Conservation (phyloP, 2,113 vertebrate genomes). For the Brachypodius melanocephalos region DNA sequence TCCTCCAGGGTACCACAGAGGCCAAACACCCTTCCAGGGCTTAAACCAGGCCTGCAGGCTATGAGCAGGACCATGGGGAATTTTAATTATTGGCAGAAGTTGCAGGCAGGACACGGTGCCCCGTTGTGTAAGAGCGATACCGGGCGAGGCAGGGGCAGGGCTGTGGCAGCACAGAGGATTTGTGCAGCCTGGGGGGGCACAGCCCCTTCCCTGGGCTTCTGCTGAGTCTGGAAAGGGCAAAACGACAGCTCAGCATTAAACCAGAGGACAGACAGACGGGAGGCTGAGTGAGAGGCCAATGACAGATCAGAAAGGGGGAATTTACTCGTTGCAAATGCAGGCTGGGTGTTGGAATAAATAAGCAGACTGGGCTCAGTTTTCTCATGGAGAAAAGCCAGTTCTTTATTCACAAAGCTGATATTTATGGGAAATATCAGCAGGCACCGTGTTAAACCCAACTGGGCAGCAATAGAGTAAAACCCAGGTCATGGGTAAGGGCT, state of each 20-base stretch:
- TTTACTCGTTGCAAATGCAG: neutral
- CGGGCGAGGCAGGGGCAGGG: neutral
- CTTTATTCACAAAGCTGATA: neutral
- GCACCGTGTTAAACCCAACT: neutral
- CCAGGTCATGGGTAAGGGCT: neutral
- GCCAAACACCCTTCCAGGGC: neutral
- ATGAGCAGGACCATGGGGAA: conserved; percentile 8
- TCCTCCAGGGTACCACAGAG: neutral
- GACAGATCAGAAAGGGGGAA: neutral
- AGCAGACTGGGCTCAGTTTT: neutral
- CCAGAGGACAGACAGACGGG: neutral
- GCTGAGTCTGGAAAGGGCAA: neutral
- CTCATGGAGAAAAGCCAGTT: neutral
- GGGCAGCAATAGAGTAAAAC: neutral
- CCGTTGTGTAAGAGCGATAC: neutral
- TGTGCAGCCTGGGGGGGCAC: neutral
- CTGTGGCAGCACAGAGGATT: neutral
- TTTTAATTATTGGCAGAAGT: neutral
- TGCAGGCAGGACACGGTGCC: neutral
- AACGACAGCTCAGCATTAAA: neutral
- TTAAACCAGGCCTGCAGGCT: conserved; percentile 21
- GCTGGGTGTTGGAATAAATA: neutral
- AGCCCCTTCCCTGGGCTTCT: neutral
- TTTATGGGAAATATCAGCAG: neutral
- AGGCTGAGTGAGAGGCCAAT: neutral